phyloP scores from a whole-genome alignment of 2,113 vertebrate species.

The Xenopus borealis region DNA sequence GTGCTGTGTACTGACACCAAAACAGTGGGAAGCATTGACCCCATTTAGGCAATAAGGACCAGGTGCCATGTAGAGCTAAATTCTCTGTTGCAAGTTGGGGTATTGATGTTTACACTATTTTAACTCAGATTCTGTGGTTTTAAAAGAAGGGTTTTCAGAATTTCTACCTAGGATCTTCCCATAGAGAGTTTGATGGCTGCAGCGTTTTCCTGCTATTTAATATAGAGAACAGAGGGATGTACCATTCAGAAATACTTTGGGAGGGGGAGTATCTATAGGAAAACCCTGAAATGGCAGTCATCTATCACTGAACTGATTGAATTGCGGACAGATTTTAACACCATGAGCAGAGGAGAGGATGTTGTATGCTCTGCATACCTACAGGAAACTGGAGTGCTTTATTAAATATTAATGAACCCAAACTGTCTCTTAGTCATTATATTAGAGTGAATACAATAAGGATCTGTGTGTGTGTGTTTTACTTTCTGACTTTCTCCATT shows the following conservation, averaged over 20 bases:
- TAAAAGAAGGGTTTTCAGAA: constrained; percentile 5
- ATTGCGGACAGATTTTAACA: constrained; percentile 9
- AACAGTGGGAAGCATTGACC: neutral
- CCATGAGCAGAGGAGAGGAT: neutral
- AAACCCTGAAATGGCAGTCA: neutral
- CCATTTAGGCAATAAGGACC: neutral
- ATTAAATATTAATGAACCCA: constrained; percentile 33
- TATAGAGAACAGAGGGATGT: neutral
- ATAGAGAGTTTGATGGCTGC: neutral
- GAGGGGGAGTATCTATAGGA: too few species aligned
- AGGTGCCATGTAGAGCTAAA: neutral
- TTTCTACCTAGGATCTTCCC: neutral
- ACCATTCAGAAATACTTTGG: neutral
- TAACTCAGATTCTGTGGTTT: constrained; percentile 21
- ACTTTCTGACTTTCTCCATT: too few species aligned
- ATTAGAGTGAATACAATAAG: neutral
- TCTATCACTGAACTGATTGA: neutral
- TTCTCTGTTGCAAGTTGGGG: neutral
- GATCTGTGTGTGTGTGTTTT: neutral
- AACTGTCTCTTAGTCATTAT: constrained; percentile 7
- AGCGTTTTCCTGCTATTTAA: neutral
- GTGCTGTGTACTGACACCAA: neutral
- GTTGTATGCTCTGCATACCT: neutral
- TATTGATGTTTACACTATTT: constrained; percentile 25
- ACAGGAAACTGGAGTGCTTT: constrained; percentile 4